phyloP scores from a whole-genome alignment of 2,797 vertebrate genomes.

The Sebastes alutus region DNA sequence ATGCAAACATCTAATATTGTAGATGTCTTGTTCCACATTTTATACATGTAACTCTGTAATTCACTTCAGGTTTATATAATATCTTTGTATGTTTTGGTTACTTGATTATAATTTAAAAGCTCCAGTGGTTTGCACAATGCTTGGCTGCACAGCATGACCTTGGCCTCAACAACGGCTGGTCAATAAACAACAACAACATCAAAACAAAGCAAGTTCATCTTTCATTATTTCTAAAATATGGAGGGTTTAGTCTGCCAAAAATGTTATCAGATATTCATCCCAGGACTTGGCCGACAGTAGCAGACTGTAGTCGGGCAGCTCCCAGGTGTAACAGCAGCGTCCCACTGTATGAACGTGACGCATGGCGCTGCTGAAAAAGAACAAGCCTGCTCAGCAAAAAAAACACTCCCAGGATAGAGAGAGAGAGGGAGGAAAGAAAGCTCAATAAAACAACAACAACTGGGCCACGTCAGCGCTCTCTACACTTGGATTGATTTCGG shows the following conservation, averaged over 20 bases:
- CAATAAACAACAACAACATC: background rate
- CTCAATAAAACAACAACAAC: constrained; percentile 48
- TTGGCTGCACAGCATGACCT: background rate
- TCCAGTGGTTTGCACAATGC: background rate
- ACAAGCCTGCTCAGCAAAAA: constrained; percentile 58
- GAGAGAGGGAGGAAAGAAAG: background rate
- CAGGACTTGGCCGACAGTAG: background rate
- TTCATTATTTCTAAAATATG: background rate
- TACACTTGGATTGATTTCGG: constrained; percentile 18
- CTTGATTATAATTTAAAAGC: background rate
- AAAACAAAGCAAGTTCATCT: background rate
- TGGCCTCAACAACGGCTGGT: background rate
- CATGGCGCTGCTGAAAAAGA: constrained; percentile 41
- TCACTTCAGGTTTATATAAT: background rate
- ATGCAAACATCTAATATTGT: too few species aligned
- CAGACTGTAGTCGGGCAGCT: constrained; percentile 32
- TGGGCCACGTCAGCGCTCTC: constrained; percentile 34
- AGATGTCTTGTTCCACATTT: background rate
- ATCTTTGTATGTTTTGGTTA: background rate
- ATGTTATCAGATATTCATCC: background rate
- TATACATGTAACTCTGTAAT: background rate
- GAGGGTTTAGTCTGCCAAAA: background rate
- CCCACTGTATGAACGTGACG: constrained; percentile 13
- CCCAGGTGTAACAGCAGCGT: constrained; percentile 28
- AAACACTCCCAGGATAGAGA: constrained; percentile 2